Evolutionary conservation across 1,140 invertebrate genomes (phyloP).

Genomic region (Lucilia sericata): DNA sequence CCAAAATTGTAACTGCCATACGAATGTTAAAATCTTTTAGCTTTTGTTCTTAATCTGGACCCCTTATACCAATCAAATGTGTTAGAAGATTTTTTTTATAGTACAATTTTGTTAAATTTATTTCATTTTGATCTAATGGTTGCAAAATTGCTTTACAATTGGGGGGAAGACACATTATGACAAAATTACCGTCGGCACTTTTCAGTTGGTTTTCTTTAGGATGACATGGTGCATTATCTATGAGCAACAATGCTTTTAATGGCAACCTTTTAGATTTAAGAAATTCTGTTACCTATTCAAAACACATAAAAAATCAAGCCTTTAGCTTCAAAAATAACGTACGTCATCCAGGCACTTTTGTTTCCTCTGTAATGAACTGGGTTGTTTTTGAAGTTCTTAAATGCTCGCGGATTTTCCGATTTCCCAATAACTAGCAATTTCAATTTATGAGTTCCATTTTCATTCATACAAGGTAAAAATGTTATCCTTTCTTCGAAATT

Average conservation of each 20-base stretch:
- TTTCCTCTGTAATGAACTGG: neutral
- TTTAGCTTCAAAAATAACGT: neutral
- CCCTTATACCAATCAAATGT: neutral
- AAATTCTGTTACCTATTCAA: neutral
- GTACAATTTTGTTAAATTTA: constrained; percentile 13
- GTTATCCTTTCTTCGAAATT: neutral
- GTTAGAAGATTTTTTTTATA: neutral
- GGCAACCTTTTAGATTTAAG: neutral
- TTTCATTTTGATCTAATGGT: neutral
- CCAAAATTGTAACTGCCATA: neutral
- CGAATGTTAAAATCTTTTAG: neutral
- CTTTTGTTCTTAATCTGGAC: neutral
- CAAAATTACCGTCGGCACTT: neutral
- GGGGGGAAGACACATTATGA: neutral
- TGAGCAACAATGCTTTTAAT: neutral
- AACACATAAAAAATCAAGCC: neutral
- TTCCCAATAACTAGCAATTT: neutral
- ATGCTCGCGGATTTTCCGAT: neutral
- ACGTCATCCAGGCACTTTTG: neutral
- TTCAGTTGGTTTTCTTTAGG: neutral
- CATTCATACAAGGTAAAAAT: neutral
- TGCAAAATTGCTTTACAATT: neutral
- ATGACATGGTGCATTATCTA: constrained; percentile 20
- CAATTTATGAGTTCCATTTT: no score
- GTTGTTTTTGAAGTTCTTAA: neutral